phyloP scores from a whole-genome alignment of 2,888 invertebrate species.

The Pecten maximus region DNA sequence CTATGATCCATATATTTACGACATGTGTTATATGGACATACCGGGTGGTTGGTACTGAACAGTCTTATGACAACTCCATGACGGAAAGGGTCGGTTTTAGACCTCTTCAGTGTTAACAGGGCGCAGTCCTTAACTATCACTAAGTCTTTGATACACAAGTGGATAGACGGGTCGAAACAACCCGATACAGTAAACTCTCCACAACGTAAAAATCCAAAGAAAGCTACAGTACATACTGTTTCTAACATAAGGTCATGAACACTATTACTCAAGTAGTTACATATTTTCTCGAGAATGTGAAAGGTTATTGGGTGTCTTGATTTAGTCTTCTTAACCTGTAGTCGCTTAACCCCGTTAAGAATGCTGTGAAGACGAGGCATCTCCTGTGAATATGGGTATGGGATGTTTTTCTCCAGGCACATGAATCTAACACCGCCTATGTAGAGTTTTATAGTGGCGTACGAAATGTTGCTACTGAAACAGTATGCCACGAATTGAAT shows the following conservation, averaged over 20 bases:
- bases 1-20: neutral
- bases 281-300: neutral
- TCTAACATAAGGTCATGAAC: conserved; percentile 5
- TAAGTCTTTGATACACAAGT: conserved; percentile 40
- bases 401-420: neutral
- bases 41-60: neutral
- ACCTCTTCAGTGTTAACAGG: conserved; percentile 36
- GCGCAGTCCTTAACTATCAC: conserved; percentile 28
- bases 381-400: neutral
- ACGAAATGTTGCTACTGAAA: neutral
- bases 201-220: conserved; percentile 45
- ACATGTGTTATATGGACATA: conserved; percentile 43
- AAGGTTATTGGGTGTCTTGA: neutral
- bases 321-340: neutral
- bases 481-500: neutral
- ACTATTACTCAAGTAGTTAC: neutral
- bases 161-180: conserved; percentile 30
- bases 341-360: neutral
- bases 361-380: neutral
- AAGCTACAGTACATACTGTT: conserved; percentile 46
- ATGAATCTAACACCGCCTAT: neutral
- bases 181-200: conserved; percentile 46
- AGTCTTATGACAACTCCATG: conserved; percentile 40
- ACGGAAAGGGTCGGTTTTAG: conserved; percentile 49
- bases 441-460: neutral